phyloP scores from a whole-genome alignment of 2,888 invertebrate genomes.

The Ophraella communa region DNA sequence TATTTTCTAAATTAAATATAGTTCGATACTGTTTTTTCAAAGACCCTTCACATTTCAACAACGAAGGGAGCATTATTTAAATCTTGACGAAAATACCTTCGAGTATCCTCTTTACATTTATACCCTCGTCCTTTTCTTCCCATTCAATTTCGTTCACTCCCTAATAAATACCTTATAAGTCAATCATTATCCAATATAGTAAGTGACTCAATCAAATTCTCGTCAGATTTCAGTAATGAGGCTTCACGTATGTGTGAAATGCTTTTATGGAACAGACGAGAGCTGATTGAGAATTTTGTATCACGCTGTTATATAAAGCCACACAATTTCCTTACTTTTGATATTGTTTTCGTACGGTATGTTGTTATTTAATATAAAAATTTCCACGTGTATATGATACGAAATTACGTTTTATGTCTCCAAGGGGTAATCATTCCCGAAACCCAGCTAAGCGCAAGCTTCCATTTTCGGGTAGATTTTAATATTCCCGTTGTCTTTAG shows the following conservation, averaged over 20 bases:
- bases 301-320: too few species aligned
- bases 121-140: constrained; percentile 24
- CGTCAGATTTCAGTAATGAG: constrained; percentile 30
- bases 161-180: constrained; percentile 45
- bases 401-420: constrained; percentile 1
- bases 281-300: constrained; percentile 19
- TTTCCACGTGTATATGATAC: not conserved
- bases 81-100: constrained; percentile 49
- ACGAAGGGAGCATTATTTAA: constrained; percentile 47
- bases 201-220: constrained; percentile 42
- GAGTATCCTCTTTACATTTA: constrained; percentile 42
- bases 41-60: constrained; percentile 38
- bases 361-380: too few species aligned
- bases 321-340: too few species aligned
- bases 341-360: too few species aligned
- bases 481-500: constrained; percentile 25
- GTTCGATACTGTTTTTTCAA: constrained; percentile 8
- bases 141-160: constrained; percentile 33
- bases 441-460: constrained; percentile 2
- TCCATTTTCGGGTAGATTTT: constrained; percentile 22
- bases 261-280: not conserved
- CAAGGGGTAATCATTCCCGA: too few species aligned
- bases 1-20: too few species aligned
- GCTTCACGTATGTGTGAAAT: constrained; percentile 25
- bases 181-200: constrained; percentile 42